Evolutionary conservation across 1,140 invertebrate genomes (phyloP).

Genomic region (Eulimnadia texana): DNA sequence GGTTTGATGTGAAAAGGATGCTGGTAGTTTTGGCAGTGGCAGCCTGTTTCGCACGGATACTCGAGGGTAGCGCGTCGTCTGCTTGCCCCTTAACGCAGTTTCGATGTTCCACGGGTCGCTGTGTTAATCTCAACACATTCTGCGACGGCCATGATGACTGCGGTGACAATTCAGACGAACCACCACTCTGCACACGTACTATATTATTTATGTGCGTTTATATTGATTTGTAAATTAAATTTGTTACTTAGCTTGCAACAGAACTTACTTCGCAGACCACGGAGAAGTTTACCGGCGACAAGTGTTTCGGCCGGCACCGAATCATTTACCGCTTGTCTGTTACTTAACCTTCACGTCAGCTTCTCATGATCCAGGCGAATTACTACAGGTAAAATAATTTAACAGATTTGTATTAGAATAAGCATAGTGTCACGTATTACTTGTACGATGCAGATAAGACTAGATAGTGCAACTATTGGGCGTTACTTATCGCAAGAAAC

Average conservation of each 20-base stretch:
- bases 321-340: constrained; percentile 57
- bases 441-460: not conserved
- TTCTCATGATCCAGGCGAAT: constrained; percentile 50
- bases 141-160: constrained; percentile 16
- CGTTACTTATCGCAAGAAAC: constrained; percentile 2
- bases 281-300: constrained; percentile 61
- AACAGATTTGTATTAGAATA: no score
- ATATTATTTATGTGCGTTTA: no score
- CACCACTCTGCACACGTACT: constrained; percentile 16
- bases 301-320: constrained; percentile 45
- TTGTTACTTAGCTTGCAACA: constrained; percentile 71
- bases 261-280: constrained; percentile 62
- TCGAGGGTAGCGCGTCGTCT: not conserved
- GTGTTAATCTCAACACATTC: constrained; percentile 15
- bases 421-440: no score
- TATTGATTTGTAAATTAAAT: no score
- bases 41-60: not conserved
- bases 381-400: constrained; percentile 50
- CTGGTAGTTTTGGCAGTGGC: not conserved
- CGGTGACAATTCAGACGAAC: constrained; percentile 17
- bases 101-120: constrained; percentile 13
- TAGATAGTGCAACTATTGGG: constrained; percentile 5
- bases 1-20: not conserved
- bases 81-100: constrained; percentile 16
- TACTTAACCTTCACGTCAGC: constrained; percentile 62